Evolutionary conservation across 2,888 invertebrate species (phyloP).

Genomic region (Scaptomyza caliginosa): DNA sequence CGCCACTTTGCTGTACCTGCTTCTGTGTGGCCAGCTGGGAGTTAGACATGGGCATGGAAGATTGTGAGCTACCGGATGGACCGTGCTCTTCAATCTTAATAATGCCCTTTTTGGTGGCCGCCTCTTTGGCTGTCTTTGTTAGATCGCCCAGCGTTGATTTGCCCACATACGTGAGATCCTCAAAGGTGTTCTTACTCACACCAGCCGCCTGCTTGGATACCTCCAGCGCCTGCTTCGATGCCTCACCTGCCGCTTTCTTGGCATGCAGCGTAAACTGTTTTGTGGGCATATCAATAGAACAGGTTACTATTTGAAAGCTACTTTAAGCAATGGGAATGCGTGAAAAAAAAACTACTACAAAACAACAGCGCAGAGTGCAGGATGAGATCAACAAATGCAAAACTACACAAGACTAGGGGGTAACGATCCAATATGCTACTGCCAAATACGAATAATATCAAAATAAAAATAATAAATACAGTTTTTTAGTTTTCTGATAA

Average conservation of each 20-base stretch:
- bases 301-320: neutral
- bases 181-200: constrained; percentile 93
- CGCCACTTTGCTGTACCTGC: constrained; percentile 86
- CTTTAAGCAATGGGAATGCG: neutral
- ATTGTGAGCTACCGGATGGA: neutral
- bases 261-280: constrained; percentile 92
- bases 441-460: neutral
- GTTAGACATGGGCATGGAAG: constrained; percentile 36
- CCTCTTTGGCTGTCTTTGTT: constrained; percentile 96
- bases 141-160: constrained; percentile 95
- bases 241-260: constrained; percentile 94
- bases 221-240: constrained; percentile 92
- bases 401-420: constrained; percentile 10
- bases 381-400: constrained; percentile 15
- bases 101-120: constrained; percentile 90
- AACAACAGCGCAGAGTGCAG: constrained; percentile 39
- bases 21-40: constrained; percentile 82
- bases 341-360: constrained; percentile 5
- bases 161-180: constrained; percentile 95
- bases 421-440: constrained; percentile 1
- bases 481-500: neutral
- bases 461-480: neutral
- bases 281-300: neutral
- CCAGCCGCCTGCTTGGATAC: constrained; percentile 95
- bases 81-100: constrained; percentile 87